Evolutionary conservation across 1,140 invertebrate species (phyloP), one percentile per base, ranked within the genome.

Genomic region (Galleria mellonella): DNA sequence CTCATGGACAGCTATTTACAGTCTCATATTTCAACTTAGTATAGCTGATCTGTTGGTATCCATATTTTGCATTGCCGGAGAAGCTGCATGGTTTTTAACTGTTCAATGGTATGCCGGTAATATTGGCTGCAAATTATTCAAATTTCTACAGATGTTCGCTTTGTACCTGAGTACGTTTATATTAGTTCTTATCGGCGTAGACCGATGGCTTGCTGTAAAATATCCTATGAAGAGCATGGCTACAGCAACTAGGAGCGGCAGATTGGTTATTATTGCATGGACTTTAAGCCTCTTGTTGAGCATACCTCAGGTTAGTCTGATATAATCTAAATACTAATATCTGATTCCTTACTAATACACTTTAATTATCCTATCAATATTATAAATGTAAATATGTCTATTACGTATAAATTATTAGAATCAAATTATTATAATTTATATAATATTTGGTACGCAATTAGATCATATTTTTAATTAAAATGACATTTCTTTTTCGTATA

Each of bases 161-260:
- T 86, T 95, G 4, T 94, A 96, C 72, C 81, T 95, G n/a, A 94
- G 93, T 32, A 96, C 94, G 0, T 96, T 94, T 69, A 90, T 95
- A 13, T 82, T 94, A 12, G 94, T 96, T 3, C 87, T 94, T 7
- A 95, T 96, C 54, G 93, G 93, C 4, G 87, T 95, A 14, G 94
- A 96, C 64, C 87, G 94, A 39, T 95, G 93, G 86, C 83, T 93
- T 30, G 94, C 94, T 0, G 92, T 96, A 0, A 89, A 92, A 45
- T 94, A 94, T 76, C 94, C 94, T 0, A 92, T 96, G 89, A 92
- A 92, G 47, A 88, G 90, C 44, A 88, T 93, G 43, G 91, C 90
- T 12, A 92, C 92, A 12, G 88, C 90, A 1, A 89, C 90, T 27
- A 81, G 89, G 12, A 92, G 89, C 60, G 88, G 87, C 40, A 88